Percentiles rank a stretch among this genome's conserved stretches.
phyloP scores from a whole-genome alignment of 2,797 vertebrate genomes.

The Paedocypris micromegethes region DNA sequence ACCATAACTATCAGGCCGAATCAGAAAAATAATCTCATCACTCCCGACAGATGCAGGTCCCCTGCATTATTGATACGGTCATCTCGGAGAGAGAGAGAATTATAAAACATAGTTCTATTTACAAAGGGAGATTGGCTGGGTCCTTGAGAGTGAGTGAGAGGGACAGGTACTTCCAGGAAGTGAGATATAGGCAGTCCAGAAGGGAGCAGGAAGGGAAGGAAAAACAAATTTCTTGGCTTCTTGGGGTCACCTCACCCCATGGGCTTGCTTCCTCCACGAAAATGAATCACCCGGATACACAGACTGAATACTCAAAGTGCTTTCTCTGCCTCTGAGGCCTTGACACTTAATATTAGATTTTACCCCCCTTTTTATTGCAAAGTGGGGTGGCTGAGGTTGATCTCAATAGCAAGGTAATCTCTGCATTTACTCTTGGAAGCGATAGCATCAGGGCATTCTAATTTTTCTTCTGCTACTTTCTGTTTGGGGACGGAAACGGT shows the following conservation, averaged over 20 bases:
- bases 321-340: constrained; percentile 56
- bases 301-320: constrained; percentile 65
- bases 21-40: constrained; percentile 99
- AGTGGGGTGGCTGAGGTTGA: constrained; percentile 49
- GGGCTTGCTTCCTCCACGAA: constrained; percentile 70
- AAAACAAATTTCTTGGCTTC: constrained; percentile 84
- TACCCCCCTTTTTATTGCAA: constrained; percentile 51
- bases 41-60: constrained; percentile 87
- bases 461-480: constrained; percentile 34
- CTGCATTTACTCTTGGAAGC: constrained; percentile 59
- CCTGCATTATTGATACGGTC: constrained; percentile 99
- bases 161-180: constrained; percentile 92
- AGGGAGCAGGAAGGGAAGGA: constrained; percentile 45
- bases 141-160: constrained; percentile 90
- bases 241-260: constrained; percentile 79
- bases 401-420: constrained; percentile 53
- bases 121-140: constrained; percentile 98
- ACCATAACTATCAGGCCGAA: constrained; percentile 98
- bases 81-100: constrained; percentile 88
- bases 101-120: constrained; percentile 99
- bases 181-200: constrained; percentile 91
- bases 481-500: constrained; percentile 35
- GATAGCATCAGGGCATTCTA: constrained; percentile 57
- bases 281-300: constrained; percentile 75
- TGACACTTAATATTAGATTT: constrained; percentile 64